Evolutionary conservation across 2,888 invertebrate species (phyloP).

Genomic region (Drosophila prostipennis): DNA sequence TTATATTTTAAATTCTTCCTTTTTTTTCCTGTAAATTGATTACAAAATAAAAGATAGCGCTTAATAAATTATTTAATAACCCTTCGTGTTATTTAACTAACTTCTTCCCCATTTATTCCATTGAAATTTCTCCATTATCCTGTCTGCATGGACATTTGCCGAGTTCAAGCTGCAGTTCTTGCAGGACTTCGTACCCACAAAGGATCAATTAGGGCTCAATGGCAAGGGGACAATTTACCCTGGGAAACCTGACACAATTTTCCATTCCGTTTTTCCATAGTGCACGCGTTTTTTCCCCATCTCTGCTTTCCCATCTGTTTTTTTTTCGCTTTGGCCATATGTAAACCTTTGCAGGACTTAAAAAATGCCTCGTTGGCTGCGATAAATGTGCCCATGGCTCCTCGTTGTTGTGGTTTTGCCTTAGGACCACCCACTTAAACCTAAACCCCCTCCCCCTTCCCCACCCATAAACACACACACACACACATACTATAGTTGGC

Average conservation of each 20-base stretch:
- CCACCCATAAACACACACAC: constrained; percentile 23
- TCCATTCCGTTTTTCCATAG: constrained; percentile 12
- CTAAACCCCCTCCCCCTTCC: background rate
- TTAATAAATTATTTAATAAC: no score
- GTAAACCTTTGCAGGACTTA: constrained; percentile 61
- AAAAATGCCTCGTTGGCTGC: constrained; percentile 70
- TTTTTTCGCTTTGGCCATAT: constrained; percentile 17
- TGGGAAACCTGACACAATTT: constrained; percentile 24
- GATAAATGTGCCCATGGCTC: constrained; percentile 71
- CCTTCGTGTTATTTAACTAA: no score
- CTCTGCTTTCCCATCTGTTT: background rate
- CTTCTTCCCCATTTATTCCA: no score
- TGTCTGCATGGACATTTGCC: constrained; percentile 2
- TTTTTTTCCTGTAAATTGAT: no score
- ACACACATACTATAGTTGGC: constrained; percentile 12
- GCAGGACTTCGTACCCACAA: constrained; percentile 16
- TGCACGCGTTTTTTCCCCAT: constrained; percentile 25
- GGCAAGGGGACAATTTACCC: constrained; percentile 3
- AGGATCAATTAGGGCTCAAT: constrained; percentile 40
- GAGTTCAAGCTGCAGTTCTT: constrained; percentile 5
- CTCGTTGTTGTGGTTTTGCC: constrained; percentile 64
- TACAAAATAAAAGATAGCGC: no score
- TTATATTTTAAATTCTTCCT: background rate
- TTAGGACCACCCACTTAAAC: constrained; percentile 49
- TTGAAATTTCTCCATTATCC: background rate